These are phyloP conservation scores for Loris lydekkerianus DNA, from an alignment of 2,797 vertebrate genomes.

Conservation along the genomic window DNA sequence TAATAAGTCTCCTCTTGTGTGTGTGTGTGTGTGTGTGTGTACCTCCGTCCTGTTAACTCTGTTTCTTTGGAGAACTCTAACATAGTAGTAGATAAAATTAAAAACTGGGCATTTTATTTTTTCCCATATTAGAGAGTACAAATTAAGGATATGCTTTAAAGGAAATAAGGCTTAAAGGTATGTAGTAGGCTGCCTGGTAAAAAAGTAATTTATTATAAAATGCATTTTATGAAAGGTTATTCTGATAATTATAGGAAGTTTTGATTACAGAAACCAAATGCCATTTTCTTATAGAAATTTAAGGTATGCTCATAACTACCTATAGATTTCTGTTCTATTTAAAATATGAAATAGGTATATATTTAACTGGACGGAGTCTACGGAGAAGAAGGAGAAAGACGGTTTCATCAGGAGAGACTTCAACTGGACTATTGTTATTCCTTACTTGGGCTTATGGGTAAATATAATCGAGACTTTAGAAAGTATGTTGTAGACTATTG, in stretches of 20 bases:
- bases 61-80: neutral
- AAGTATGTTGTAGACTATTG: neutral
- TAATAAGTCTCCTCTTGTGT: neutral
- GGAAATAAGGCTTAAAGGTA: slow-evolving; percentile 17
- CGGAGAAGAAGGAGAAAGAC: neutral
- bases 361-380: neutral
- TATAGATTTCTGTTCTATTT: neutral
- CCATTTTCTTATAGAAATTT: neutral
- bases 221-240: slow-evolving; percentile 2
- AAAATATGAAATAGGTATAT: neutral
- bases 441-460: neutral
- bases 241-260: neutral
- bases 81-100: neutral
- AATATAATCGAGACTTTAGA: neutral
- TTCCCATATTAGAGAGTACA: neutral
- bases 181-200: neutral
- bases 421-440: neutral
- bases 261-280: slow-evolving; percentile 30
- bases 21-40: neutral
- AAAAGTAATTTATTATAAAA: neutral
- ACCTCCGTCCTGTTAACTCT: neutral
- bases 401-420: neutral
- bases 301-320: neutral
- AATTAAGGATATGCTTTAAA: slow-evolving; percentile 18
- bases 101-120: neutral